Percentiles rank a stretch among this genome's conserved stretches.
These are phyloP conservation scores for Mimumesa dahlbomi DNA, from an alignment of 2,888 invertebrate species.

Conservation along the genomic window DNA sequence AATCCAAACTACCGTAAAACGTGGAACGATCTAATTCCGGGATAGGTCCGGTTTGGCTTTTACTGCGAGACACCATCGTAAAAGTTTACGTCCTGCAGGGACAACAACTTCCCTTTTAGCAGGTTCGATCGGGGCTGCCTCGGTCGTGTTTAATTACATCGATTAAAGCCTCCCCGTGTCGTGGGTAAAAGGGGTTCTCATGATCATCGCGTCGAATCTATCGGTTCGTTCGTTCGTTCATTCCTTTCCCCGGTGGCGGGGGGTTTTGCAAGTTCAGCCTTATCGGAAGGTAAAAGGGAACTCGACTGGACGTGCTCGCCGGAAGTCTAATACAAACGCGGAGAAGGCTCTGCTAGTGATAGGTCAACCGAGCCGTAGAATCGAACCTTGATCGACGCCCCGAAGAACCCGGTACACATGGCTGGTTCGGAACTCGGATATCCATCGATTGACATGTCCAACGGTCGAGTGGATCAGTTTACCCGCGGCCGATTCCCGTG, in stretches of 20 bases:
- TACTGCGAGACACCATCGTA: constrained; percentile 39
- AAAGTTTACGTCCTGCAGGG: constrained; percentile 38
- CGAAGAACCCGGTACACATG: constrained; percentile 42
- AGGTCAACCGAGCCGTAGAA: constrained; percentile 57
- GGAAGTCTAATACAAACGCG: constrained; percentile 4
- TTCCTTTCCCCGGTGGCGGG: no score
- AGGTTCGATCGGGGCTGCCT: constrained; percentile 27
- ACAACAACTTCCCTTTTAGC: constrained; percentile 46
- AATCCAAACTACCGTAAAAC: constrained; percentile 36
- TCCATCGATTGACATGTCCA: constrained; percentile 57
- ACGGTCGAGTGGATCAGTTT: constrained; percentile 54
- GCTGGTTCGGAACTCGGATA: constrained; percentile 29
- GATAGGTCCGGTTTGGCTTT: constrained; percentile 19
- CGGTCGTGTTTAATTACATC: constrained; percentile 41
- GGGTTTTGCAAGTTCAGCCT: no score
- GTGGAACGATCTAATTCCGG: constrained; percentile 36
- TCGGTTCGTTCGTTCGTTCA: no score
- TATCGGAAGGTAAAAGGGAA: no score
- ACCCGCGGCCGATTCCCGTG: constrained; percentile 37
- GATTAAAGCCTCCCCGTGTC: constrained; percentile 34
- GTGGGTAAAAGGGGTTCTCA: constrained; percentile 15
- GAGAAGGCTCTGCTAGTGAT: constrained; percentile 44
- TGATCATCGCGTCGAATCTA: not conserved
- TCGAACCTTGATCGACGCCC: constrained; percentile 56
- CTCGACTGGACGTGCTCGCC: not conserved